phyloP scores from a whole-genome alignment of 2,888 invertebrate species.

The Limnephilus marmoratus region DNA sequence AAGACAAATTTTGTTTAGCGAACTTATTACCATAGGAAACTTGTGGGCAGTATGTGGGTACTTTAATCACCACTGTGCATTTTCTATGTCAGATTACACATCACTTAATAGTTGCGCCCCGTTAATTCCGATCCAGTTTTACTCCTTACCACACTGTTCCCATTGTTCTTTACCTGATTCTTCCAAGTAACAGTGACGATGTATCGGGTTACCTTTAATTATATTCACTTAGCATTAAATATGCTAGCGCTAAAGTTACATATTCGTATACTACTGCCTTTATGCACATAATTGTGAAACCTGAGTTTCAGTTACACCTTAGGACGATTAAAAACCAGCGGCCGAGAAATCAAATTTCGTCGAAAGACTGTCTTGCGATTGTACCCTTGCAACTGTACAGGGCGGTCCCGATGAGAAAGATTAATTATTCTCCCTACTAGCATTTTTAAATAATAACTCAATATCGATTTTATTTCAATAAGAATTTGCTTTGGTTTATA shows the following conservation, averaged over 20 bases:
- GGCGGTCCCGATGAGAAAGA: no score
- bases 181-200: constrained; percentile 22
- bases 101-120: neutral
- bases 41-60: neutral
- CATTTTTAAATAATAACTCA: no score
- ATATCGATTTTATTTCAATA: no score
- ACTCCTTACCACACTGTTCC: constrained; percentile 12
- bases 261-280: neutral
- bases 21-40: neutral
- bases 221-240: neutral
- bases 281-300: neutral
- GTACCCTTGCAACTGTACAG: no score
- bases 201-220: constrained; percentile 45
- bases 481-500: no score
- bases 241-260: neutral
- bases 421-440: no score
- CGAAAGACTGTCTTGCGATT: no score
- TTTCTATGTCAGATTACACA: neutral
- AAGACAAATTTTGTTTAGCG: no score
- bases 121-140: constrained; percentile 21
- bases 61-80: neutral
- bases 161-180: constrained; percentile 13
- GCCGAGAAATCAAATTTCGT: no score
- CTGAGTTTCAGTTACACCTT: neutral
- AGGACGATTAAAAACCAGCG: no score